Conservation (phyloP, 2,113 vertebrate genomes). For the Myotis lucifugus region DNA sequence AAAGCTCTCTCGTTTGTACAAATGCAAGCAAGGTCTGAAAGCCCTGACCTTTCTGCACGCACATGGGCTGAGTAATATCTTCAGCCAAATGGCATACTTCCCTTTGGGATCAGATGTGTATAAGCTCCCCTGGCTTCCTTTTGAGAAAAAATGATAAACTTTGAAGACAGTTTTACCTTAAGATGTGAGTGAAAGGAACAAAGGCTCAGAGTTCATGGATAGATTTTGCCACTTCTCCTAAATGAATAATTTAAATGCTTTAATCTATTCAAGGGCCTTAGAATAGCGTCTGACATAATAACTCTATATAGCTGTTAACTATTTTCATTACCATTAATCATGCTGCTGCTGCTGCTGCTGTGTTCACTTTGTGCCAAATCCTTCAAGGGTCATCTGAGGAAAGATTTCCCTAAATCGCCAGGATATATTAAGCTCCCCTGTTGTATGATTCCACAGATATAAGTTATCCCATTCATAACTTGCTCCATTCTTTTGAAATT, state of each 20-base stretch:
- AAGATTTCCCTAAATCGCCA: background rate
- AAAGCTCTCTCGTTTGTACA: background rate
- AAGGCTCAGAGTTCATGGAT: background rate
- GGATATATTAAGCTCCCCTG: background rate
- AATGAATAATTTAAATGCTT: constrained; percentile 42
- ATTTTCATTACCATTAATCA: background rate
- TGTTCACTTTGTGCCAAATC: background rate
- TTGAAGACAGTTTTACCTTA: background rate
- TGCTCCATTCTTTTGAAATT: background rate
- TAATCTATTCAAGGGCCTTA: background rate
- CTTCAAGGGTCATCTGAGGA: background rate
- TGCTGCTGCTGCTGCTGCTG: background rate
- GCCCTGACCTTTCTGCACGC: background rate
- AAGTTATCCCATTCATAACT: background rate
- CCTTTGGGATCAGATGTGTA: background rate
- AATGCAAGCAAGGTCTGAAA: background rate
- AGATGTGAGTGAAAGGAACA: background rate
- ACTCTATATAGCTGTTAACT: background rate
- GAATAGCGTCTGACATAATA: background rate
- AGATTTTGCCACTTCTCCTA: background rate
- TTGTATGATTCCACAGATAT: background rate
- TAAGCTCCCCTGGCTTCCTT: background rate
- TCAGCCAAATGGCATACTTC: background rate
- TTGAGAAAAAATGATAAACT: background rate
- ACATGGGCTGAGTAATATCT: background rate